These are phyloP conservation scores for Fregata magnificens DNA, from an alignment of 2,113 vertebrate species.

Conservation along the genomic window DNA sequence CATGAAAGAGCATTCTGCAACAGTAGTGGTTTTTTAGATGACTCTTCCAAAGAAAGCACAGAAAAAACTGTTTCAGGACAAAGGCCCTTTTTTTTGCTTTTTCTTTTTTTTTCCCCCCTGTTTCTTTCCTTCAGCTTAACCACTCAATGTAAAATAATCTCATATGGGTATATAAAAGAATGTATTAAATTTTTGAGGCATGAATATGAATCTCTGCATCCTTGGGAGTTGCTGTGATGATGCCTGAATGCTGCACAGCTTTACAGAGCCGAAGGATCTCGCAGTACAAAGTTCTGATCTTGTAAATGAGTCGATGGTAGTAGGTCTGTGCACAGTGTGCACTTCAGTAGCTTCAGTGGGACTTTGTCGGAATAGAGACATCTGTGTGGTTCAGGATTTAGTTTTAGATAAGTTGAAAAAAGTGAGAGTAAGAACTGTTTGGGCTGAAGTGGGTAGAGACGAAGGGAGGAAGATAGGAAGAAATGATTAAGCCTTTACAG, in stretches of 20 bases:
- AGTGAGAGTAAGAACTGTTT: not conserved
- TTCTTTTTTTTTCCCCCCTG: rapidly evolving
- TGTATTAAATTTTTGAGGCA: not conserved
- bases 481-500: not conserved
- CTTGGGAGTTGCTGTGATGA: not conserved
- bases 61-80: not conserved
- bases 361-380: not conserved
- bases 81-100: not conserved
- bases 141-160: not conserved
- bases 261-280: rapidly evolving
- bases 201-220: not conserved
- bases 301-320: rapidly evolving
- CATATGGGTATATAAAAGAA: not conserved
- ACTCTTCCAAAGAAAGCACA: conserved; percentile 14
- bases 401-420: not conserved
- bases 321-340: rapidly evolving
- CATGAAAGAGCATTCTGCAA: not conserved
- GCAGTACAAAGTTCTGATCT: rapidly evolving
- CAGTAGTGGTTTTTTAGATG: not conserved
- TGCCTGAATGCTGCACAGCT: not conserved
- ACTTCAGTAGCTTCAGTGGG: rapidly evolving
- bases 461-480: not conserved
- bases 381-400: not conserved
- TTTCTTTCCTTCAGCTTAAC: not conserved
- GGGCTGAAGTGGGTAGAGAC: not conserved